Percentiles rank a stretch among this genome's conserved stretches.
phyloP scores from a whole-genome alignment of 2,113 vertebrate species.

The Terrapene triunguis region DNA sequence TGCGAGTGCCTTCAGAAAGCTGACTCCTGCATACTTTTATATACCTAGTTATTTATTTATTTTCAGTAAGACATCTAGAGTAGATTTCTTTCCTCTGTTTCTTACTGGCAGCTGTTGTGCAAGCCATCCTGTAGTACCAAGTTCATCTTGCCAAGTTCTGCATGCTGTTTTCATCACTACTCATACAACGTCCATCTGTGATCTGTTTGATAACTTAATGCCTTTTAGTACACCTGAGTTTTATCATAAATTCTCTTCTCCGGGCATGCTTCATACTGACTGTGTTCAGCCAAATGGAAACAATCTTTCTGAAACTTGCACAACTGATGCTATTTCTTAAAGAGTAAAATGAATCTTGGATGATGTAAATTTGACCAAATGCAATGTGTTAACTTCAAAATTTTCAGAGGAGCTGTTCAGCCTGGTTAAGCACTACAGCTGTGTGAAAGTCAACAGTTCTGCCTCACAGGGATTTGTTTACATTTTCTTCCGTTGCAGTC shows the following conservation, averaged over 20 bases:
- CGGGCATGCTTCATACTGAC: not conserved
- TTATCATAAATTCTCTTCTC: constrained; percentile 29
- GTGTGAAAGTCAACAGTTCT: not conserved
- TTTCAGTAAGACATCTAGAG: not conserved
- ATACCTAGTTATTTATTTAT: constrained; percentile 13
- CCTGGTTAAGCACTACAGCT: not conserved
- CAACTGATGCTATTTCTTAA: not conserved
- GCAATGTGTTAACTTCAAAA: not conserved
- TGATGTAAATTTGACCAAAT: not conserved
- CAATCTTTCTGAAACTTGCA: constrained; percentile 2
- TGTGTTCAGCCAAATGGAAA: not conserved
- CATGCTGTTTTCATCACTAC: not conserved
- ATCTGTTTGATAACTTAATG: not conserved
- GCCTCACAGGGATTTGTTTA: not conserved
- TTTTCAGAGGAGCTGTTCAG: not conserved
- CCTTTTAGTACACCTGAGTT: constrained; percentile 33
- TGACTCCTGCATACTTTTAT: constrained; percentile 10
- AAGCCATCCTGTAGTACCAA: not conserved
- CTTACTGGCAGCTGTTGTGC: not conserved
- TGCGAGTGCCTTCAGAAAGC: not conserved
- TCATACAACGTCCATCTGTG: not conserved
- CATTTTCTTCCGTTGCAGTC: not conserved
- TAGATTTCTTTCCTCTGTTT: constrained; percentile 27
- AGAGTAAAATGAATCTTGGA: not conserved
- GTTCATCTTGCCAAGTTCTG: constrained; percentile 7